Percentiles rank a stretch among this genome's conserved stretches.
These are phyloP conservation scores for Scaptodrosophila lebanonensis DNA, from an alignment of 1,140 invertebrate species.

Conservation along the genomic window DNA sequence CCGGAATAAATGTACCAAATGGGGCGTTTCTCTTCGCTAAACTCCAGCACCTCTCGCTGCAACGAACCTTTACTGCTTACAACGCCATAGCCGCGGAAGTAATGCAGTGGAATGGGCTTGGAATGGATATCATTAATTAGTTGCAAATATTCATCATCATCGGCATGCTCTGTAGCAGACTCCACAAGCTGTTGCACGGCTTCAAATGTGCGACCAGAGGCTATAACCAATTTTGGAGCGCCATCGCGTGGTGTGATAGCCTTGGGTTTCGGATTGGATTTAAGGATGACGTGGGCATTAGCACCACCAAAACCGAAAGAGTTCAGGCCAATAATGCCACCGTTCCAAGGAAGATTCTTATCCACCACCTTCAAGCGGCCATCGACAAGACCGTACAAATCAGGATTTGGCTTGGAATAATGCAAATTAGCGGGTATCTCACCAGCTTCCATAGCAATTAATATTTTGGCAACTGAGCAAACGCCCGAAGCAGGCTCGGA, in stretches of 20 bases:
- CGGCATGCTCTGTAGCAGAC: constrained; percentile 79
- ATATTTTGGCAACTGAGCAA: constrained; percentile 92
- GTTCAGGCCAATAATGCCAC: constrained; percentile 92
- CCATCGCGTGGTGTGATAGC: constrained; percentile 78
- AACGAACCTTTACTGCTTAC: constrained; percentile 78
- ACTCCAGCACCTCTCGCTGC: constrained; percentile 74
- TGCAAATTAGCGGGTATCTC: constrained; percentile 94
- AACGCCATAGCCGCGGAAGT: constrained; percentile 87
- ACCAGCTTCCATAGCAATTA: constrained; percentile 93
- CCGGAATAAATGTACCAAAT: constrained; percentile 97
- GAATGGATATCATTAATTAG: constrained; percentile 87
- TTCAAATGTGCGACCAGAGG: constrained; percentile 91
- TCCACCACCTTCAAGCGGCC: constrained; percentile 92
- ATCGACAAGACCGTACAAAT: constrained; percentile 91
- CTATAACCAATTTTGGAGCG: constrained; percentile 85
- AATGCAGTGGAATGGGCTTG: constrained; percentile 83
- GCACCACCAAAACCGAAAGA: constrained; percentile 99
- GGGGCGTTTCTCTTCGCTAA: constrained; percentile 82
- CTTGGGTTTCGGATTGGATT: constrained; percentile 86
- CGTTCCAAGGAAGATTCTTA: constrained; percentile 87
- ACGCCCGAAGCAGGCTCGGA: constrained; percentile 95
- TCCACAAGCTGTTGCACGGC: constrained; percentile 85
- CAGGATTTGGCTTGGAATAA: constrained; percentile 89
- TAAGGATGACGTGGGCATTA: constrained; percentile 93
- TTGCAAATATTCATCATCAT: constrained; percentile 87